phyloP scores from a whole-genome alignment of 2,888 invertebrate species.

The Ochropacha duplaris region DNA sequence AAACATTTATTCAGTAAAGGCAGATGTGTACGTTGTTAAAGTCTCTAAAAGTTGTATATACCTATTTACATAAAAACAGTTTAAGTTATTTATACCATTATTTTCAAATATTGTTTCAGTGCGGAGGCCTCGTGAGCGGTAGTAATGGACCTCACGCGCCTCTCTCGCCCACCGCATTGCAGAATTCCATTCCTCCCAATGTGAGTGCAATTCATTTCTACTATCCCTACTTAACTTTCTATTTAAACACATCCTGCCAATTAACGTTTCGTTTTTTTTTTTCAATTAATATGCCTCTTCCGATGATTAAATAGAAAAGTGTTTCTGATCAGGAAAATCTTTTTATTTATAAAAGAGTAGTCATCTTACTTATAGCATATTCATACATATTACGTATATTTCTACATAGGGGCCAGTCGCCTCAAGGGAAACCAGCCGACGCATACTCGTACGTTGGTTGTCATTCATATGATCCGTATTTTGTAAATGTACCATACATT shows the following conservation, averaged over 20 bases:
- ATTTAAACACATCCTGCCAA: neutral
- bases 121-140: constrained; percentile 70
- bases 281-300: neutral
- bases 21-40: constrained; percentile 25
- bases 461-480: neutral
- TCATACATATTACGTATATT: no score
- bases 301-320: neutral
- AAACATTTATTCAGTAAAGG: constrained; percentile 38
- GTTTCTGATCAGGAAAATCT: neutral
- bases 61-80: constrained; percentile 29
- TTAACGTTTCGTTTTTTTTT: neutral
- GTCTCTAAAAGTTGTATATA: constrained; percentile 15
- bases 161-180: constrained; percentile 77
- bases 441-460: no score
- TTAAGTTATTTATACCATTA: constrained; percentile 41
- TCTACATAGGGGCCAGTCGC: no score
- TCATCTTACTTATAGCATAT: no score
- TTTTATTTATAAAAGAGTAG: neutral
- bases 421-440: no score
- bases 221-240: constrained; percentile 6
- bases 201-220: constrained; percentile 52
- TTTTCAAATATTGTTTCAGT: constrained; percentile 59
- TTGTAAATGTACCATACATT: neutral
- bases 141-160: constrained; percentile 79
- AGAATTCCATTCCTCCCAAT: constrained; percentile 74